Percentiles rank a stretch among this genome's conserved stretches.
phyloP scores from a whole-genome alignment of 2,797 vertebrate genomes.

The Acipenser oxyrinchus region DNA sequence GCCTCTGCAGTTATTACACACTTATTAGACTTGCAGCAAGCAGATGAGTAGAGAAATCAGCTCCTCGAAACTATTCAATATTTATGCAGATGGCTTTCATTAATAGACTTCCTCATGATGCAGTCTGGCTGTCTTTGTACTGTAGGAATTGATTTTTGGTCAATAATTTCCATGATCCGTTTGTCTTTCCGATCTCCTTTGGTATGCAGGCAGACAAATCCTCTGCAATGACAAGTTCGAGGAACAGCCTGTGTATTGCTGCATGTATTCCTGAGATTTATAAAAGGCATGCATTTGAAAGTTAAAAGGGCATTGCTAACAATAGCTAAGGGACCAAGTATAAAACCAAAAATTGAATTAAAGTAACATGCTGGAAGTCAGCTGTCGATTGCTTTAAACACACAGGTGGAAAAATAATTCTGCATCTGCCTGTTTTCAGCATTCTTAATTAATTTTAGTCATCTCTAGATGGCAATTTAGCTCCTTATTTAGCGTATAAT shows the following conservation, averaged over 20 bases:
- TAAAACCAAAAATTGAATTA: too few relatives aligned
- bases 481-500: too few relatives aligned
- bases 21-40: background rate
- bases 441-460: too few relatives aligned
- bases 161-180: constrained; percentile 24
- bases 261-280: background rate
- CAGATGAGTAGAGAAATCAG: constrained; percentile 6
- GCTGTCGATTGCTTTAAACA: too few relatives aligned
- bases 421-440: too few relatives aligned
- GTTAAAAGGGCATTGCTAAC: too few relatives aligned
- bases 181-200: constrained; percentile 8
- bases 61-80: constrained; percentile 48
- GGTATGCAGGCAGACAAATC: background rate
- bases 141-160: constrained; percentile 34
- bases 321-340: too few relatives aligned
- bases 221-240: background rate
- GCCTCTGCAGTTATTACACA: background rate
- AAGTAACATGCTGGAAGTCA: too few relatives aligned
- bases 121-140: constrained; percentile 22
- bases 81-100: constrained; percentile 45
- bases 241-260: background rate
- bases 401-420: too few relatives aligned
- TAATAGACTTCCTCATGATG: constrained; percentile 45
- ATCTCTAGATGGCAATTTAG: too few relatives aligned
- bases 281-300: too few relatives aligned